phyloP scores from a whole-genome alignment of 2,888 invertebrate species.

The Cheilosia soror region DNA sequence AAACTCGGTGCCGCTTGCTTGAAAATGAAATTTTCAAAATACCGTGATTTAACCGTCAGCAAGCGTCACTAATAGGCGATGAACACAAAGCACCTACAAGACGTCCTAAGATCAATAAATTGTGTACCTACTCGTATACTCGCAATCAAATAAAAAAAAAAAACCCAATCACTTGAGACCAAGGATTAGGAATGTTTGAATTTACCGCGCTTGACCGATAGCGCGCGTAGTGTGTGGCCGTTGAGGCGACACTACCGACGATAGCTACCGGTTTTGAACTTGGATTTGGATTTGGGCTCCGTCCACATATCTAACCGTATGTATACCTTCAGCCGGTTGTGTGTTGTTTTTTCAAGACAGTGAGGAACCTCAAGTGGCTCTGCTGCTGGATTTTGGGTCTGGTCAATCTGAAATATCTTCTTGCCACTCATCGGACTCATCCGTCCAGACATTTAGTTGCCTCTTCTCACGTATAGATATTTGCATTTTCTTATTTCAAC shows the following conservation, averaged over 20 bases:
- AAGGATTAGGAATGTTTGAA: constrained; percentile 83
- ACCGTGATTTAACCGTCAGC: constrained; percentile 44
- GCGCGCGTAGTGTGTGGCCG: constrained; percentile 76
- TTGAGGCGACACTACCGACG: constrained; percentile 41
- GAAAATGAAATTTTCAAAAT: constrained; percentile 25
- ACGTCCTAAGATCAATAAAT: constrained; percentile 65
- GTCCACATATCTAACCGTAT: neutral
- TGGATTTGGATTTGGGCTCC: constrained; percentile 11
- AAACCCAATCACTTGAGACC: constrained; percentile 82
- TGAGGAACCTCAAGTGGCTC: constrained; percentile 59
- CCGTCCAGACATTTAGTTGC: constrained; percentile 29
- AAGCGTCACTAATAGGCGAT: constrained; percentile 54
- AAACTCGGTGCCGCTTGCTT: constrained; percentile 23
- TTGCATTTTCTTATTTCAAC: constrained; percentile 71
- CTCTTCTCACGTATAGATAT: constrained; percentile 52
- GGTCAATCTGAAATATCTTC: constrained; percentile 71
- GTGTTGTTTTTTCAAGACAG: constrained; percentile 55
- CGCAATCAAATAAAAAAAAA: constrained; percentile 55
- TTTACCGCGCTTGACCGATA: constrained; percentile 80
- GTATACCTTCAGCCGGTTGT: constrained; percentile 2
- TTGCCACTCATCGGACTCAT: constrained; percentile 70
- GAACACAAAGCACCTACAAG: neutral
- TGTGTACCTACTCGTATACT: constrained; percentile 12
- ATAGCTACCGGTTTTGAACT: constrained; percentile 61
- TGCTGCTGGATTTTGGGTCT: constrained; percentile 62